Percentiles rank a stretch among this genome's conserved stretches.
These are phyloP conservation scores for Littorina saxatilis DNA, from an alignment of 1,140 invertebrate species.

Conservation along the genomic window DNA sequence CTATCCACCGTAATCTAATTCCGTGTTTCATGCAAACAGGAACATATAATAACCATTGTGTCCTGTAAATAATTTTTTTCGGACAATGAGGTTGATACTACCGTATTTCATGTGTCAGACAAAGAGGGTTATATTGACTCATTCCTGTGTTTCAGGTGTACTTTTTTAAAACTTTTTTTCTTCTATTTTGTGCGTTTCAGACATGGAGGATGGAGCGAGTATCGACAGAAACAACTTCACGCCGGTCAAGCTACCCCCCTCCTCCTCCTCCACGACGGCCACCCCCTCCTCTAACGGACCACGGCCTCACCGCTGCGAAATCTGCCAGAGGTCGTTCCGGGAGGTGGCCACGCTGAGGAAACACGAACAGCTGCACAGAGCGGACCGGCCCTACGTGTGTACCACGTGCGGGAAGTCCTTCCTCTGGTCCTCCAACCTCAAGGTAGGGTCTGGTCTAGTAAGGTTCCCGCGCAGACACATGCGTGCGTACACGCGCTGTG, in stretches of 20 bases:
- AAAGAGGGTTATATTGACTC: too few relatives aligned
- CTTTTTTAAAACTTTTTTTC: not conserved
- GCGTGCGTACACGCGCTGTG: too few relatives aligned
- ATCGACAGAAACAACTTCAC: conserved; percentile 44
- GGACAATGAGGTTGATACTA: too few relatives aligned
- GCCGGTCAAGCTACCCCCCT: conserved; percentile 43
- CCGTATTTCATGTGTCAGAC: too few relatives aligned
- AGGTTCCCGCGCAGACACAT: too few relatives aligned
- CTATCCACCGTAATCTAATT: too few relatives aligned
- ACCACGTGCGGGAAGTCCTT: conserved; percentile 73
- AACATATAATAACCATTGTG: too few relatives aligned
- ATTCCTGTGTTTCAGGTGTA: too few relatives aligned
- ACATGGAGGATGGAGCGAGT: conserved; percentile 54
- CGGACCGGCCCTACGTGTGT: conserved; percentile 73
- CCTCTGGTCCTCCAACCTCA: conserved; percentile 70
- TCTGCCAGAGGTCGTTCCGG: conserved; percentile 83
- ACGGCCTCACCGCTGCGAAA: conserved; percentile 92
- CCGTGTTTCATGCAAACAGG: too few relatives aligned
- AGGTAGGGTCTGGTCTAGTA: too few relatives aligned
- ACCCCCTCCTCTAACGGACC: conserved; percentile 80
- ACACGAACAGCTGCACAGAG: conserved; percentile 73
- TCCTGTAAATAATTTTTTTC: too few relatives aligned
- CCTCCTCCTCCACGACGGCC: conserved; percentile 20
- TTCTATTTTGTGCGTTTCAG: conserved; percentile 43
- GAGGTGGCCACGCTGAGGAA: conserved; percentile 77